Evolutionary conservation across 2,113 vertebrate species (phyloP), one percentile per base, ranked within the genome.

Genomic region (Carettochelys insculpta): DNA sequence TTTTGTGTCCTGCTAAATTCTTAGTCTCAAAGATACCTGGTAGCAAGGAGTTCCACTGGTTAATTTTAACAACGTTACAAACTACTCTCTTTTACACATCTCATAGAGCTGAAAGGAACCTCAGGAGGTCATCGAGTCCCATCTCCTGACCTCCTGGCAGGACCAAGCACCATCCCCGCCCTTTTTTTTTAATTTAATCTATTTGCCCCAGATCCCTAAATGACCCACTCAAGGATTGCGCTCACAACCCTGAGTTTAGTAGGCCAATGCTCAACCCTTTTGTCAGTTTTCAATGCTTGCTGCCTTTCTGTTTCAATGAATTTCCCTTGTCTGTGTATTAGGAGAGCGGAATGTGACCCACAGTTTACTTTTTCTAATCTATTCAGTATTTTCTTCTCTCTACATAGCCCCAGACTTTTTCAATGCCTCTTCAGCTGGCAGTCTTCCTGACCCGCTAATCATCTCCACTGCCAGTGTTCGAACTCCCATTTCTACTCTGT

Each of bases 341-440:
- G 85, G 88, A 86, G 81, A 87, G 95, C 93, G 95, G 95, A n/a
- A n/a, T n/a, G 94, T 96, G 95, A 97, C 94, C 93, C 92, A 94
- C 81, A 90, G 94, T 95, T 96, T 94, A 86, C 94, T 96, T 95
- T 92, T 94, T 54, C 95, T 96, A 97, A 94, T 96, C 96, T 95
- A 96, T 95, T 97, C 95, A 95, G 95, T 95, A 95, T 90, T 95
- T 93, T 92, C 87, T 90, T 87, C 94, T 92, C 90, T 95, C 92
- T 87, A 95, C 89, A 95, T 85, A 86, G 94, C 87, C 89, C 0
- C 81, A 90, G 89, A 89, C 95, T 89, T 97, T n/a, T 97, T 97
- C 94, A 95, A 95, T 95, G 89, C 92, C 85, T 89, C 93, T 77
- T 53, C 90, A 95, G 93, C 94, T 94, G 96, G 94, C 90, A 80